A percentile compares a stretch with the other conserved stretches of the same genome.
phyloP scores from a whole-genome alignment of 2,888 invertebrate genomes.

The Pterostichus madidus region DNA sequence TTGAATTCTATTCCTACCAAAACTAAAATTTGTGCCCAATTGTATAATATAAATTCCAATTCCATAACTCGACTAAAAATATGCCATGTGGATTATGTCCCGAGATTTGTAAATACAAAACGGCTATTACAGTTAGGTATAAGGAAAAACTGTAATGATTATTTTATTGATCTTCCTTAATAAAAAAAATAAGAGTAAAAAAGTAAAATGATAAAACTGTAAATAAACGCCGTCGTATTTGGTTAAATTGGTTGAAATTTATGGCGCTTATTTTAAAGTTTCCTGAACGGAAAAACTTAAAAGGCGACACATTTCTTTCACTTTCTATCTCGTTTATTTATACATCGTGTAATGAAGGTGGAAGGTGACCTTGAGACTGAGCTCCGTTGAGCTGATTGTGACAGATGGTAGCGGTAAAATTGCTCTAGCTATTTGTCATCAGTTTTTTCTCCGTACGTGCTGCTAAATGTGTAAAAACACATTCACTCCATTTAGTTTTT shows the following conservation, averaged over 20 bases:
- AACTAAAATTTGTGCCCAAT: too few relatives aligned
- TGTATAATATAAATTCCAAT: too few relatives aligned
- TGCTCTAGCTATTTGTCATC: conserved; percentile 32
- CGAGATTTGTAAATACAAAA: too few relatives aligned
- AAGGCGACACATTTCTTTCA: conserved; percentile 5
- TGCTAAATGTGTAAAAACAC: conserved; percentile 34
- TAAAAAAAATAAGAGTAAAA: too few relatives aligned
- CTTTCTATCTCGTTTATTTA: not conserved
- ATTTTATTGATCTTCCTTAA: too few relatives aligned
- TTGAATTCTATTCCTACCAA: too few relatives aligned
- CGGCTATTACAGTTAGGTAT: too few relatives aligned
- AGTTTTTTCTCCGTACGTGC: conserved; percentile 11
- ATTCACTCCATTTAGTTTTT: conserved; percentile 51
- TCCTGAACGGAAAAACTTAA: not conserved
- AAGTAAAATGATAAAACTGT: not conserved
- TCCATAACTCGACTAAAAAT: too few relatives aligned
- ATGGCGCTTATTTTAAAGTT: not conserved
- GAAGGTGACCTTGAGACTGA: conserved; percentile 27
- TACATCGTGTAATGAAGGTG: not conserved
- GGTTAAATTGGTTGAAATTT: not conserved
- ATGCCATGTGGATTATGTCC: too few relatives aligned
- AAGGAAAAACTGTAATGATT: too few relatives aligned
- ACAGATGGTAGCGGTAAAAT: conserved; percentile 41
- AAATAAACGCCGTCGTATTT: not conserved
- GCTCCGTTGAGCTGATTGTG: conserved; percentile 30